phyloP scores from a whole-genome alignment of 2,797 vertebrate species.

The Microcaecilia unicolor region DNA sequence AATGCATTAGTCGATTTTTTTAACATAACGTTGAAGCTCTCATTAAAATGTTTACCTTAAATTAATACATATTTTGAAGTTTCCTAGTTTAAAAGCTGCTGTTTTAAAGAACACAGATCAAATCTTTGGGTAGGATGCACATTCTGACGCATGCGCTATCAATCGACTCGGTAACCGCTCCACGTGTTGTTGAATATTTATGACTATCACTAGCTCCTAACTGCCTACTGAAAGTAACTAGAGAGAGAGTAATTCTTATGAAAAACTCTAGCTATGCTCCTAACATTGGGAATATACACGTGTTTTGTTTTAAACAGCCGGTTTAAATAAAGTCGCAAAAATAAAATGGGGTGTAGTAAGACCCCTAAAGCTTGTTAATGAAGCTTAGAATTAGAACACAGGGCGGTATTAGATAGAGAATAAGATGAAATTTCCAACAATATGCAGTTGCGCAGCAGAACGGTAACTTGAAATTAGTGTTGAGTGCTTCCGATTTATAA shows the following conservation, averaged over 20 bases:
- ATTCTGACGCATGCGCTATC: conserved; percentile 43
- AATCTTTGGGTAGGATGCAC: no score
- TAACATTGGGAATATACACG: conserved; percentile 31
- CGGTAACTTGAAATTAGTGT: neutral
- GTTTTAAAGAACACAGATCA: neutral
- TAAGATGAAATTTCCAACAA: conserved; percentile 2
- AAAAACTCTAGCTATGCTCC: conserved; percentile 17
- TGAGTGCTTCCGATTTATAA: neutral
- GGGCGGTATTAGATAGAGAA: neutral
- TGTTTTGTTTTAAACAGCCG: conserved; percentile 26
- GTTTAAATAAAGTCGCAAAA: conserved; percentile 11
- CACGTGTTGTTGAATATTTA: conserved; percentile 60
- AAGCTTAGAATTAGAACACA: no score
- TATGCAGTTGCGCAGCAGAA: neutral
- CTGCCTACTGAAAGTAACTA: conserved; percentile 16
- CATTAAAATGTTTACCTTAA: no score
- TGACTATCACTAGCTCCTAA: conserved; percentile 18
- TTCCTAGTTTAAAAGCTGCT: no score
- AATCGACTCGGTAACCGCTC: conserved; percentile 11
- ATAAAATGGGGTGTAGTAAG: no score
- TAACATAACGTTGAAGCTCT: no score
- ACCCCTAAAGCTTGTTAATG: no score
- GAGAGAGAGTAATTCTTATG: conserved; percentile 12
- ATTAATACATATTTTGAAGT: no score
- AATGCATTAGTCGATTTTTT: no score